Conservation (phyloP, 2,797 vertebrate genomes). For the Chloroceryle inda region DNA sequence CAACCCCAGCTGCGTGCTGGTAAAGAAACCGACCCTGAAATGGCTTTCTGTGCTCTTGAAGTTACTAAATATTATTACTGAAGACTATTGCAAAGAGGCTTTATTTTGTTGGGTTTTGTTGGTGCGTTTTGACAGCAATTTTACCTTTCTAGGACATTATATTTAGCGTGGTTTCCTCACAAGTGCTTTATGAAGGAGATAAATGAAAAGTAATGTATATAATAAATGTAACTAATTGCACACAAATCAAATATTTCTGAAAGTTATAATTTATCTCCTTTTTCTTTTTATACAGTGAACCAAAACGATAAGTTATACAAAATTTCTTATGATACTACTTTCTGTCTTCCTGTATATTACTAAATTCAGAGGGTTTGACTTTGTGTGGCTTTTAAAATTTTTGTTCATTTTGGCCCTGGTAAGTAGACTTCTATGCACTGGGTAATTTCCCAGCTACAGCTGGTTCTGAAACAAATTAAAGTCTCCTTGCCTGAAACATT, state of each 20-base stretch:
- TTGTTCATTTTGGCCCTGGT: not conserved
- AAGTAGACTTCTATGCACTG: not conserved
- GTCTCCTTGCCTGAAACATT: not conserved
- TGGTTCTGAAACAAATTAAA: not conserved
- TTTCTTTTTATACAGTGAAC: not conserved
- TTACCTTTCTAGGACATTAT: not conserved
- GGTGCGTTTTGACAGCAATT: not conserved
- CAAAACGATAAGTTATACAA: not conserved
- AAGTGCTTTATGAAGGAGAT: not conserved
- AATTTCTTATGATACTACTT: not conserved
- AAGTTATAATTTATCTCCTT: not conserved
- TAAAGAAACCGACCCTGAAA: not conserved
- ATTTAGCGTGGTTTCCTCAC: not conserved
- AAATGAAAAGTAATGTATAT: not conserved
- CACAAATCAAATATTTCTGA: not conserved
- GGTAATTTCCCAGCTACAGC: not conserved
- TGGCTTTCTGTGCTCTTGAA: rapidly evolving
- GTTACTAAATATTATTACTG: not conserved
- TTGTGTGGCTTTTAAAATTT: not conserved
- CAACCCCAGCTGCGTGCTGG: not conserved
- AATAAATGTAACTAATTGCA: not conserved
- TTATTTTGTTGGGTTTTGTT: not conserved
- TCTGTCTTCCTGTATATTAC: not conserved
- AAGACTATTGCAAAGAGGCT: not conserved
- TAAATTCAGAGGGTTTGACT: not conserved